Evolutionary conservation across 2,113 vertebrate species (phyloP).

Genomic region (Sinosuthora webbiana): DNA sequence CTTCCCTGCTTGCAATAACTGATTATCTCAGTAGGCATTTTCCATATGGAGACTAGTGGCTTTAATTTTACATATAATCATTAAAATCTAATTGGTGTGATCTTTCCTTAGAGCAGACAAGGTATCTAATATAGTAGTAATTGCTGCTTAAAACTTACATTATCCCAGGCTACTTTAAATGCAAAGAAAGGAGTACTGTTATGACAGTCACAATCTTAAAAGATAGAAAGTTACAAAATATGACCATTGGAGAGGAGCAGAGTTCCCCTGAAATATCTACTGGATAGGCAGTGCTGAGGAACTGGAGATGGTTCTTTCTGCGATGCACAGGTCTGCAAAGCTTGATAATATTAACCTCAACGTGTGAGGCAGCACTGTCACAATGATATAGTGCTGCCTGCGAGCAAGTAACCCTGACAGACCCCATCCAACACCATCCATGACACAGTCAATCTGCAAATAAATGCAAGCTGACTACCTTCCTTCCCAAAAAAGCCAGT

Average conservation of each 20-base stretch:
- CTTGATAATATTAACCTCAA: neutral
- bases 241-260: neutral
- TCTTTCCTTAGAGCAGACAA: neutral
- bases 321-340: neutral
- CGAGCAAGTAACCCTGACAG: neutral
- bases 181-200: neutral
- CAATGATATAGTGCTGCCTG: neutral
- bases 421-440: neutral
- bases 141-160: neutral
- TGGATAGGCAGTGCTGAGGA: neutral
- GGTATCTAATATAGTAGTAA: neutral
- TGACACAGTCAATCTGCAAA: neutral
- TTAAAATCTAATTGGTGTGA: constrained; percentile 5
- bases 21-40: neutral
- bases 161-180: neutral
- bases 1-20: neutral
- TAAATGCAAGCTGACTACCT: neutral
- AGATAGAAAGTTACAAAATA: neutral
- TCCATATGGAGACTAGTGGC: neutral
- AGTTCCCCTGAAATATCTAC: neutral
- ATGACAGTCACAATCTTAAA: neutral
- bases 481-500: neutral
- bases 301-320: neutral
- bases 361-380: neutral
- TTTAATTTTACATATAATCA: neutral